phyloP scores from a whole-genome alignment of 2,797 vertebrate species.

The Pyrocephalus nanus region DNA sequence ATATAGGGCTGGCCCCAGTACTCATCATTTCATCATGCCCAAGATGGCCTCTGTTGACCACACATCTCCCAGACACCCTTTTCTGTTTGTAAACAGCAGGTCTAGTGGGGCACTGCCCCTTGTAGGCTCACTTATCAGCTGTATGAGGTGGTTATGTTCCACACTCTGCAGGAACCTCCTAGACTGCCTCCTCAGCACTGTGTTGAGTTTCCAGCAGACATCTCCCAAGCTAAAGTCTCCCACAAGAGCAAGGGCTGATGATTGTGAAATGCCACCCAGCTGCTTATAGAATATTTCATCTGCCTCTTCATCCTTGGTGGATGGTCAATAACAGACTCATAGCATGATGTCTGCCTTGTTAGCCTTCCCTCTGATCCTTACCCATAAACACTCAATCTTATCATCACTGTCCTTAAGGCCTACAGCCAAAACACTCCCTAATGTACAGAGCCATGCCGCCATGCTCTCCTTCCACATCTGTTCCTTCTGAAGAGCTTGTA shows the following conservation, averaged over 20 bases:
- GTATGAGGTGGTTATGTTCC: background rate
- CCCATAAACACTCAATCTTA: background rate
- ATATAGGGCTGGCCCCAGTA: background rate
- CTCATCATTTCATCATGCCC: background rate
- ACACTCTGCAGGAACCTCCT: background rate
- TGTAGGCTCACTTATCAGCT: background rate
- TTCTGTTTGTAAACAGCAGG: background rate
- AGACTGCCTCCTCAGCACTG: background rate
- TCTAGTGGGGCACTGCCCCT: background rate
- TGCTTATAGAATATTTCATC: background rate
- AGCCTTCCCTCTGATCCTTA: no score
- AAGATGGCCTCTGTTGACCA: background rate
- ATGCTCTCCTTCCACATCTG: fast-evolving
- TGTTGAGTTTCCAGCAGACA: background rate
- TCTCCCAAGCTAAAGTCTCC: background rate
- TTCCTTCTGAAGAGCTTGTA: background rate
- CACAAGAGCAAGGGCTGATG: background rate
- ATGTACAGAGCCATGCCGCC: background rate
- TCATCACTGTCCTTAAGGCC: background rate
- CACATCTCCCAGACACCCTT: background rate
- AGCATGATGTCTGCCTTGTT: no score
- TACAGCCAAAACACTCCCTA: background rate
- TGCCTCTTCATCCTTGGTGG: background rate
- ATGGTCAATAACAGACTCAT: background rate
- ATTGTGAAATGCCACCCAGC: background rate